A percentile compares a stretch with the other conserved stretches of the same genome.
phyloP scores from a whole-genome alignment of 2,797 vertebrate species.

The Benthosema pterotum region DNA sequence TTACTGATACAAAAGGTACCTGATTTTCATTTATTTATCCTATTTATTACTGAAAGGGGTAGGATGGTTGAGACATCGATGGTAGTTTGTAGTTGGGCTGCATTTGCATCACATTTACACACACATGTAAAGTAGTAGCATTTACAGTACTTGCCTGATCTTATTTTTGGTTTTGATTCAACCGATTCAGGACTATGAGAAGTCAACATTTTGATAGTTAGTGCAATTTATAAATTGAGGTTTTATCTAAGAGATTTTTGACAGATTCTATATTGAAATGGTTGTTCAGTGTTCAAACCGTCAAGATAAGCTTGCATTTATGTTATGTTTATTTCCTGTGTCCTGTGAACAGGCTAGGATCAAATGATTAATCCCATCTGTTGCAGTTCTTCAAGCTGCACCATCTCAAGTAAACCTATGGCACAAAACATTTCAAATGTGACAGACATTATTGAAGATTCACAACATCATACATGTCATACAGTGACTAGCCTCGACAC shows the following conservation, averaged over 20 bases:
- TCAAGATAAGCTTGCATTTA: constrained; percentile 28
- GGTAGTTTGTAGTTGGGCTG: constrained; percentile 20
- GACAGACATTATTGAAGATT: constrained; percentile 27
- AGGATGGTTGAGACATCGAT: constrained; percentile 14
- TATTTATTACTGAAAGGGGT: constrained; percentile 30
- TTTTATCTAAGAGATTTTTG: constrained; percentile 28
- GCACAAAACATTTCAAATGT: constrained; percentile 13
- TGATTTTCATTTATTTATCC: constrained; percentile 36
- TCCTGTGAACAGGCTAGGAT: constrained; percentile 38
- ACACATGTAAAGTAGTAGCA: constrained; percentile 10
- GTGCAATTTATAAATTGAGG: constrained; percentile 51
- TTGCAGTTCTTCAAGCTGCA: constrained; percentile 19
- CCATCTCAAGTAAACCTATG: constrained; percentile 10
- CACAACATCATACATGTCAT: constrained; percentile 13
- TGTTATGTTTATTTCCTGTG: constrained; percentile 59
- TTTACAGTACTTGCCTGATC: constrained; percentile 22
- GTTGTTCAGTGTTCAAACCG: background rate
- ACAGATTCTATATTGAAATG: constrained; percentile 42
- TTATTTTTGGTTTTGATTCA: constrained; percentile 12
- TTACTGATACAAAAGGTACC: constrained; percentile 31
- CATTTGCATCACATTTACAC: constrained; percentile 33
- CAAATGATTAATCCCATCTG: constrained; percentile 56
- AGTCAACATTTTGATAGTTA: constrained; percentile 46
- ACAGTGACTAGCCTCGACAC: too few relatives aligned
- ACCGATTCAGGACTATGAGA: constrained; percentile 29